Base-by-base conservation (phyloP, 2,888 invertebrate genomes). In the Tenthredo mesomela region DNA sequence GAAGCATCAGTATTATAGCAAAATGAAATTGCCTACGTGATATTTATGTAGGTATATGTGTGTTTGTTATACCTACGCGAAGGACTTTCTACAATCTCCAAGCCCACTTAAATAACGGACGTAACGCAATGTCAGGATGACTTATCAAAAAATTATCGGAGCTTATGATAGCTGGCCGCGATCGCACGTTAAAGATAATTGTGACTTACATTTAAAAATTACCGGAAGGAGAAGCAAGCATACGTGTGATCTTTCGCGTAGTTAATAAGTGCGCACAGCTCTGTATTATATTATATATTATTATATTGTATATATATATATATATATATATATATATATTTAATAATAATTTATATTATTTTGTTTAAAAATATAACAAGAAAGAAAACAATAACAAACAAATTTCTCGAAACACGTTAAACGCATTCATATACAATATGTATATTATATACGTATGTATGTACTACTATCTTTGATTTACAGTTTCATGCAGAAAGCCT, bases 111-210 rank as follows among this genome's bases (percentile, higher is more conserved):
- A 43, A 33, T 33, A 77, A 29, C 33, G 61, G 40, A 65, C 61
- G 86, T 88, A 90, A 88, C 88, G 90, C 90, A 86, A 86, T 87
- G 86, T 89, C 87, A 89, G 88, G 87, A 90, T 90, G 89, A 90
- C 89, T 88, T 86, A 85, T 87, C 89, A 86, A 87, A 89, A 88
- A 88, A 84, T 75, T 84, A 65, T 85, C 75, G 85, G 85, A 86
- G 84, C 82, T 70, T 78, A 58, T 58, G 65, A 82, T 77, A 85
- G 33, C 65, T 50, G 6, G 33, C 77, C 77, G 33, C 33, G 54
- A 29, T 77, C 77, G 54, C n/a, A 40, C 43, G 43, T 73, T 73
- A 21, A 61, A n/a, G 43, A 73, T 43, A 43, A 33, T 67, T 67
- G 33, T 67, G 33, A 29, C 29, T 67, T 67, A 18, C 15, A 33